Conservation (phyloP, 1,140 invertebrate genomes). For the Drosophila bifasciata region DNA sequence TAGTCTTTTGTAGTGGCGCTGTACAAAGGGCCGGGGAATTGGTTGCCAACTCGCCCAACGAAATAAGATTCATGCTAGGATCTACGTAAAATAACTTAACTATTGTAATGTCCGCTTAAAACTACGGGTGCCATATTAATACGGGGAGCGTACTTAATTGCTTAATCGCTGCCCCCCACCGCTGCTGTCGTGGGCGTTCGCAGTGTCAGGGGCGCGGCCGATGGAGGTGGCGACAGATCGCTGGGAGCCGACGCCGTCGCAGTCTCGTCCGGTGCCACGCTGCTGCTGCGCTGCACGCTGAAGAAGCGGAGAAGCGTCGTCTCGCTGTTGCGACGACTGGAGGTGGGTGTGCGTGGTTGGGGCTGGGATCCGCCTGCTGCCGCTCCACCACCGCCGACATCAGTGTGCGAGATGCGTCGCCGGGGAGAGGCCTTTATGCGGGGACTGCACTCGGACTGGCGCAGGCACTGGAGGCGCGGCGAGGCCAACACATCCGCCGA, state of each 20-base stretch:
- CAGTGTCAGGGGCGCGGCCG: constrained; percentile 11
- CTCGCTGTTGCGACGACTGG: constrained; percentile 79
- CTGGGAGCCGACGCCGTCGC: neutral
- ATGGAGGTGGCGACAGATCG: constrained; percentile 3
- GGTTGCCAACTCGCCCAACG: constrained; percentile 39
- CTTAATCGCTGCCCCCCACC: constrained; percentile 61
- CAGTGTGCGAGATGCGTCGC: constrained; percentile 66
- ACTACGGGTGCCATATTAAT: constrained; percentile 46
- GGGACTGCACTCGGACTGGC: constrained; percentile 73
- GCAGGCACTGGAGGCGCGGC: constrained; percentile 69
- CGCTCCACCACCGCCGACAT: constrained; percentile 11
- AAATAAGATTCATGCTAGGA: constrained; percentile 18
- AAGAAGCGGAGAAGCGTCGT: constrained; percentile 79
- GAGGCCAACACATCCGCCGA: constrained; percentile 56
- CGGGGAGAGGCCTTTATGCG: constrained; percentile 55
- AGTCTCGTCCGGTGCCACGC: constrained; percentile 21
- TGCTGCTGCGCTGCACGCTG: constrained; percentile 62
- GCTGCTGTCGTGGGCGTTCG: constrained; percentile 47
- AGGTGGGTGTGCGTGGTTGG: constrained; percentile 68
- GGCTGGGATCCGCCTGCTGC: constrained; percentile 6
- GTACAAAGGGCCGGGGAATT: constrained; percentile 54
- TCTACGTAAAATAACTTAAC: constrained; percentile 52
- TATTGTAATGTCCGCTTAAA: constrained; percentile 56
- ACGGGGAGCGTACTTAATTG: constrained; percentile 37
- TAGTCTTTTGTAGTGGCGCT: constrained; percentile 60